phyloP scores from a whole-genome alignment of 2,113 vertebrate species.

The Crotalus helleri region DNA sequence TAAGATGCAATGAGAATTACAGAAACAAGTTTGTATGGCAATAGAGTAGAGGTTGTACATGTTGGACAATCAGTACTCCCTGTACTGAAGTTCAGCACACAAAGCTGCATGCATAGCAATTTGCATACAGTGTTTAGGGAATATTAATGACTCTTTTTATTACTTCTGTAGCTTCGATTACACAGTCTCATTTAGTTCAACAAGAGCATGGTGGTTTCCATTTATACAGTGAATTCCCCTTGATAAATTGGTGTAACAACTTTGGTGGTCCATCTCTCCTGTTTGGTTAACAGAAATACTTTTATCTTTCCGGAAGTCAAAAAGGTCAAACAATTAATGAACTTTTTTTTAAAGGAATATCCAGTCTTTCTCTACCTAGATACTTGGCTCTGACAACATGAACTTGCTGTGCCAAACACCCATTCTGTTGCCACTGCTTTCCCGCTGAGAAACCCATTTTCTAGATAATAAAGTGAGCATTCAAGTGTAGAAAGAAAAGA shows the following conservation, averaged over 20 bases:
- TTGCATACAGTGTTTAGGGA: constrained; percentile 46
- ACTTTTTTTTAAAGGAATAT: constrained; percentile 69
- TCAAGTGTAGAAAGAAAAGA: constrained; percentile 56
- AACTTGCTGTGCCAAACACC: constrained; percentile 60
- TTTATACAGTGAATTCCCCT: background rate
- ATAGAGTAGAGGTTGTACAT: background rate
- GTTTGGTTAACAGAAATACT: constrained; percentile 62
- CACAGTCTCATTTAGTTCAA: background rate
- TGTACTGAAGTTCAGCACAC: constrained; percentile 42
- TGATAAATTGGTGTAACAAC: background rate
- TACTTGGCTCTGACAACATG: constrained; percentile 52
- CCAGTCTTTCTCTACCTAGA: constrained; percentile 75
- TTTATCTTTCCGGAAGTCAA: constrained; percentile 58
- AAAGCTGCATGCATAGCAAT: constrained; percentile 33
- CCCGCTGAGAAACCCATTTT: constrained; percentile 72
- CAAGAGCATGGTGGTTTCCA: background rate
- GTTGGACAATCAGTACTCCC: constrained; percentile 40
- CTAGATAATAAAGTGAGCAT: constrained; percentile 69
- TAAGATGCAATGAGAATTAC: background rate
- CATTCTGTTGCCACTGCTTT: constrained; percentile 46
- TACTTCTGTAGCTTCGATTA: background rate
- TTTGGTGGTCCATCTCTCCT: constrained; percentile 78
- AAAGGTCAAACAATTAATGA: constrained; percentile 78
- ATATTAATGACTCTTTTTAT: constrained; percentile 63
- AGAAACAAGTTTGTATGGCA: background rate